phyloP scores from a whole-genome alignment of 2,113 vertebrate species.

The Microcebus griseorufus region DNA sequence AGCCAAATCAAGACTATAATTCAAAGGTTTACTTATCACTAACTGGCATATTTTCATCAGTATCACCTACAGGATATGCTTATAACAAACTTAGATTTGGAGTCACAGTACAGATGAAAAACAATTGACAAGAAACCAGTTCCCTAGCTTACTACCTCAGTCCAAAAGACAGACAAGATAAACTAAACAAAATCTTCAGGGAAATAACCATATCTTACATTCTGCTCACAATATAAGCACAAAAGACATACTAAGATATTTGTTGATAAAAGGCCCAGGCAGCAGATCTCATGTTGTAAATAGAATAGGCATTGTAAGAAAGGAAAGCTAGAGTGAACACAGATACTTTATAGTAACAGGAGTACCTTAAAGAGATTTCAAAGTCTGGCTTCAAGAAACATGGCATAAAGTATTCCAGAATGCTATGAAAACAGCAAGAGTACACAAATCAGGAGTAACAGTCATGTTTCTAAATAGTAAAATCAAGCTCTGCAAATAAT shows the following conservation, averaged over 20 bases:
- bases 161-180: background rate
- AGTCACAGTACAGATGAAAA: background rate
- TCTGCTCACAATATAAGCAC: background rate
- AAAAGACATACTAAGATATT: background rate
- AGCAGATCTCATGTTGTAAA: background rate
- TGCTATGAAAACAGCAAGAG: background rate
- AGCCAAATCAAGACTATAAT: conserved; percentile 7
- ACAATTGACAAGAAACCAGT: background rate
- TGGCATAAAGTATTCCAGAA: background rate
- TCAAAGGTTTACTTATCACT: background rate
- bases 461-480: background rate
- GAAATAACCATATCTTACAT: background rate
- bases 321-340: background rate
- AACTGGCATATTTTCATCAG: background rate
- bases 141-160: background rate
- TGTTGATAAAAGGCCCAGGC: background rate
- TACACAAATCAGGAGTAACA: background rate
- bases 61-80: background rate
- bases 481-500: background rate
- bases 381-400: conserved; percentile 26
- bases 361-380: background rate
- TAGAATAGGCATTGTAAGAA: background rate
- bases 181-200: background rate
- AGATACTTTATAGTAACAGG: background rate
- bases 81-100: background rate